Percentiles rank a stretch among this genome's conserved stretches.
phyloP scores from a whole-genome alignment of 2,888 invertebrate genomes.

The Volucella bombylans region DNA sequence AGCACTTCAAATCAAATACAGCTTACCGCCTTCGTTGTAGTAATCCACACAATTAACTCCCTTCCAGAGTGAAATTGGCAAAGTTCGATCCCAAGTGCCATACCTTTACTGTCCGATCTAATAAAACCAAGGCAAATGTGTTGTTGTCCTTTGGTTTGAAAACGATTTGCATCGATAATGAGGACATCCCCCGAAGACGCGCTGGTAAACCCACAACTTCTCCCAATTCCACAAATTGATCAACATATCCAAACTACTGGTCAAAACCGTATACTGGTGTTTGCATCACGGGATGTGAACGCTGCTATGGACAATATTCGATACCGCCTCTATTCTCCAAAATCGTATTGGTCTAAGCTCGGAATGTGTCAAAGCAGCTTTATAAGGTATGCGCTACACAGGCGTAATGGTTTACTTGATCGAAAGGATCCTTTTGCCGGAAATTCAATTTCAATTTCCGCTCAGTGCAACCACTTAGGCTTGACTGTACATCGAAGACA shows the following conservation, averaged over 20 bases:
- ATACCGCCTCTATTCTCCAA: too few species aligned
- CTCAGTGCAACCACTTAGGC: too few species aligned
- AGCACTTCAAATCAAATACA: slow-evolving; percentile 98
- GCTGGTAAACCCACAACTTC: slow-evolving; percentile 98
- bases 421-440: too few species aligned
- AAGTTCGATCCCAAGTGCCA: slow-evolving; percentile 99
- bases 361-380: too few species aligned
- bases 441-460: too few species aligned
- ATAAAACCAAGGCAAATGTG: slow-evolving; percentile 98
- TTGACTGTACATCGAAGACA: too few species aligned
- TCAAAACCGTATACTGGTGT: too few species aligned
- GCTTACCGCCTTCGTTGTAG: slow-evolving; percentile 99
- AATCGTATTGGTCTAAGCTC: too few species aligned
- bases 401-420: too few species aligned
- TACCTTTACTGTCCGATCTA: slow-evolving; percentile 98
- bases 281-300: too few species aligned
- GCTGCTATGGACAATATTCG: too few species aligned
- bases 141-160: slow-evolving; percentile 99
- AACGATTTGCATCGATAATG: slow-evolving; percentile 99
- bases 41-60: slow-evolving; percentile 99
- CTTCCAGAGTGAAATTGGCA: slow-evolving; percentile 98
- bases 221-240: slow-evolving; percentile 99
- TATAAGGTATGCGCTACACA: too few species aligned
- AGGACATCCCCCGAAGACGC: slow-evolving; percentile 99
- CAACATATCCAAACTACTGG: slow-evolving; percentile 92